phyloP scores from a whole-genome alignment of 2,797 vertebrate genomes.

The Pangasius djambal region DNA sequence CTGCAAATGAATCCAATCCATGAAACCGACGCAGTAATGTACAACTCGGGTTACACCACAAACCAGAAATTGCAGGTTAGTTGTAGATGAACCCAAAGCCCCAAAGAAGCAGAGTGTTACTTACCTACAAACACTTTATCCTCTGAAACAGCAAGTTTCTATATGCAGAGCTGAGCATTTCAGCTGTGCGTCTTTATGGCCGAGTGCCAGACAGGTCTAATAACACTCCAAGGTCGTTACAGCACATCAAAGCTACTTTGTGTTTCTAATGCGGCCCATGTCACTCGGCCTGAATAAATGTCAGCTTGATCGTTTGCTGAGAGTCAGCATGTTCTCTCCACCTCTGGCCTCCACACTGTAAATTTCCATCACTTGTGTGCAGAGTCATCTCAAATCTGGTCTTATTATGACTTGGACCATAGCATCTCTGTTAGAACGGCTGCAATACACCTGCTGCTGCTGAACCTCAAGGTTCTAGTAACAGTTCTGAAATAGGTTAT shows the following conservation, averaged over 20 bases:
- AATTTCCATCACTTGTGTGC: conserved; percentile 40
- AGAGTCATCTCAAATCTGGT: conserved; percentile 25
- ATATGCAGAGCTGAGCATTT: conserved; percentile 35
- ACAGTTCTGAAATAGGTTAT: not conserved
- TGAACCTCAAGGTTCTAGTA: not conserved
- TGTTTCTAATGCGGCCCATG: conserved; percentile 51
- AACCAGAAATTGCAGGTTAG: conserved; percentile 22
- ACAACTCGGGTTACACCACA: conserved; percentile 20
- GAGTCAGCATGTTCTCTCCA: conserved; percentile 49
- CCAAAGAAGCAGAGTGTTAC: conserved; percentile 27
- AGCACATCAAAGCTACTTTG: conserved; percentile 52
- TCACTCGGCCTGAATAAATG: conserved; percentile 49
- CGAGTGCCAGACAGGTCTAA: conserved; percentile 44
- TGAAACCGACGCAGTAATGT: conserved; percentile 21
- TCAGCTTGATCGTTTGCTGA: conserved; percentile 47
- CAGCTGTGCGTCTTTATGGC: conserved; percentile 35
- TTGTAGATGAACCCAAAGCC: conserved; percentile 10
- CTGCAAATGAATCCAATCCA: conserved; percentile 7
- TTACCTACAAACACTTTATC: conserved; percentile 25
- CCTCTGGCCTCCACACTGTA: conserved; percentile 48
- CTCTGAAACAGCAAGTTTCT: conserved; percentile 12
- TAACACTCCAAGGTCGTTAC: conserved; percentile 49
- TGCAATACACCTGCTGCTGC: not conserved
- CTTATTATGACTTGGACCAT: conserved; percentile 25
- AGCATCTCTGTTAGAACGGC: conserved; percentile 3